Evolutionary conservation across 2,888 invertebrate species (phyloP).

Genomic region (Heteromyza rotundicornis): DNA sequence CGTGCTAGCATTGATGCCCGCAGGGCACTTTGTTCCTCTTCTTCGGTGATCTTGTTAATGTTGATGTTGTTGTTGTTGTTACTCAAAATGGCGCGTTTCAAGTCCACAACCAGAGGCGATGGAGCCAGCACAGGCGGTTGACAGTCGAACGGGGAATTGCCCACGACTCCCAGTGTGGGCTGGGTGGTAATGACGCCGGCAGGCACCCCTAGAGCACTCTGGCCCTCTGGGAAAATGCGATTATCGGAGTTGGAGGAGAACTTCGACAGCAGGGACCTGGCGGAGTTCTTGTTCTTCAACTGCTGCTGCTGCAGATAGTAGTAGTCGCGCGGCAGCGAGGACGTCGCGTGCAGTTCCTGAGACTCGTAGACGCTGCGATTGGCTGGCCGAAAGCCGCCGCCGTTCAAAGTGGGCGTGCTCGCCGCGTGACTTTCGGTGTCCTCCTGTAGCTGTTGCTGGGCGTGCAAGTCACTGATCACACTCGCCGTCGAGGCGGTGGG

Average conservation of each 20-base stretch:
- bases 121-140: conserved; percentile 42
- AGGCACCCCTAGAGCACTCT: conserved; percentile 42
- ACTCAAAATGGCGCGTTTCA: conserved; percentile 55
- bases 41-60: conserved; percentile 18
- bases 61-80: conserved; percentile 31
- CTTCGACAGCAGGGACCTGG: conserved; percentile 55
- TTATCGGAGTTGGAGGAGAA: conserved; percentile 55
- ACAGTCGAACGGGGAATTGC: conserved; percentile 46
- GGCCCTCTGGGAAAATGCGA: conserved; percentile 53
- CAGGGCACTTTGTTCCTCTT: background rate
- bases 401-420: conserved; percentile 37
- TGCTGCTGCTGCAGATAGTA: conserved; percentile 59
- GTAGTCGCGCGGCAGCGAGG: conserved; percentile 58
- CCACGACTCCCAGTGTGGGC: conserved; percentile 34
- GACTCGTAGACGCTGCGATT: conserved; percentile 32
- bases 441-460: conserved; percentile 5
- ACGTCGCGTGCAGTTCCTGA: conserved; percentile 38
- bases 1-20: conserved; percentile 15
- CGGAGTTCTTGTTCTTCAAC: conserved; percentile 54
- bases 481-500: conserved; percentile 55
- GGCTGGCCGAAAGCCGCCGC: conserved; percentile 30
- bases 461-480: conserved; percentile 51
- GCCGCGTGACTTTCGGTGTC: conserved; percentile 17
- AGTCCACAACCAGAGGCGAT: conserved; percentile 47
- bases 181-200: conserved; percentile 51